These are phyloP conservation scores for Galeopterus variegatus DNA, from an alignment of 2,113 vertebrate genomes.

Conservation along the genomic window DNA sequence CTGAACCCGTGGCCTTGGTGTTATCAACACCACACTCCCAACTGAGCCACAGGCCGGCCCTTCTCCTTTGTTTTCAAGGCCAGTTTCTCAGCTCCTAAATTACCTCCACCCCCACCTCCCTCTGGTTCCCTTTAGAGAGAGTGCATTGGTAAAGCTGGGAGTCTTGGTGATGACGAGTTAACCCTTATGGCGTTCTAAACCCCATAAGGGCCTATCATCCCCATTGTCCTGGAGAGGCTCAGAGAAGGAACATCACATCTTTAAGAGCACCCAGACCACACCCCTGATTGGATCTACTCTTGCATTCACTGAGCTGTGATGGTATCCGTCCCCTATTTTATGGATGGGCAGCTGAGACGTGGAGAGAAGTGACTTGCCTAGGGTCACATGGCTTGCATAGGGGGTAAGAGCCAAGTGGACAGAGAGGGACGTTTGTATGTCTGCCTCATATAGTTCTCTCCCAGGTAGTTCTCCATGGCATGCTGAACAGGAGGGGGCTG, in stretches of 20 bases:
- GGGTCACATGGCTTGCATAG: not conserved
- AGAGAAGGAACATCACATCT: not conserved
- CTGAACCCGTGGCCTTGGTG: too few species aligned
- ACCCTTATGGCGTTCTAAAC: not conserved
- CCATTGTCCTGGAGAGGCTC: not conserved
- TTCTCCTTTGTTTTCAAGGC: not conserved
- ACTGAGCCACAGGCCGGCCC: too few species aligned
- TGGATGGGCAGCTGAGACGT: not conserved
- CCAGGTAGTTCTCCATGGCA: not conserved
- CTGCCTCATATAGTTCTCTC: not conserved
- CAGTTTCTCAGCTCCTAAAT: not conserved
- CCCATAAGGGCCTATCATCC: not conserved
- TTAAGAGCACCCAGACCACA: not conserved
- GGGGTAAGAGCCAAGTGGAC: not conserved
- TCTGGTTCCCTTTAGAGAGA: not conserved
- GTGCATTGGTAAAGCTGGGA: not conserved
- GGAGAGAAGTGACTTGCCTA: constrained; percentile 5
- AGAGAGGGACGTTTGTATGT: not conserved
- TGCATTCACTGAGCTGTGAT: not conserved
- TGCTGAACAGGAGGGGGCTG: not conserved
- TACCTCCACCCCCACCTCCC: not conserved
- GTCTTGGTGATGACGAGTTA: not conserved
- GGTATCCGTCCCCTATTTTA: not conserved
- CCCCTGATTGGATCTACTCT: not conserved
- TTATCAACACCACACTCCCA: too few species aligned